Percentiles rank a stretch among this genome's conserved stretches.
These are phyloP conservation scores for Callaeas wilsoni DNA, from an alignment of 2,113 vertebrate genomes.

Conservation along the genomic window DNA sequence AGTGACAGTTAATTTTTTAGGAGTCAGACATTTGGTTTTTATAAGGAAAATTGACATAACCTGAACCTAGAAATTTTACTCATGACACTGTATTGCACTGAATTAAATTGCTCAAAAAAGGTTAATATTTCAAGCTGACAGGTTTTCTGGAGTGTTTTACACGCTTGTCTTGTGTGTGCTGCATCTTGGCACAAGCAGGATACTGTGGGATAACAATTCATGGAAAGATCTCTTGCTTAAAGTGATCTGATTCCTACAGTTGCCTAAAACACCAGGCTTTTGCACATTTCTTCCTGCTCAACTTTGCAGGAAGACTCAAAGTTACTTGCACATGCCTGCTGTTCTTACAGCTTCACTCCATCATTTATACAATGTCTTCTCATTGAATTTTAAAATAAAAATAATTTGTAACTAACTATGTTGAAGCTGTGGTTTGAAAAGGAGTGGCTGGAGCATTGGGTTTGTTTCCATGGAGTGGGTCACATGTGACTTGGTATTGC, in stretches of 20 bases:
- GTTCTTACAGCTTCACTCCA: not conserved
- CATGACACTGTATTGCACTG: not conserved
- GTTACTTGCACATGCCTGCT: not conserved
- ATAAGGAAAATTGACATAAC: not conserved
- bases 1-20: not conserved
- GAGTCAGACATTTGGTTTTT: not conserved
- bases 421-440: not conserved
- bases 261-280: not conserved
- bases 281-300: not conserved
- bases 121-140: not conserved
- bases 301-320: not conserved
- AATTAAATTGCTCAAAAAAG: not conserved
- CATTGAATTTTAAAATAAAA: not conserved
- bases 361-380: not conserved
- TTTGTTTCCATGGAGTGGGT: not conserved
- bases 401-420: not conserved
- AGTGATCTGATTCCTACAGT: not conserved
- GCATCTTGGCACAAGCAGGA: not conserved
- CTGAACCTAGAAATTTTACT: not conserved
- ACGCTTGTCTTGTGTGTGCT: accelerated
- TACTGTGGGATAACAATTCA: not conserved
- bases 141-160: not conserved
- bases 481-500: not conserved
- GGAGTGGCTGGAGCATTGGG: not conserved
- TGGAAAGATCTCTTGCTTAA: not conserved